Evolutionary conservation across 2,888 invertebrate species (phyloP), one percentile per base, ranked within the genome.

Genomic region (Eutolmus rufibarbis): DNA sequence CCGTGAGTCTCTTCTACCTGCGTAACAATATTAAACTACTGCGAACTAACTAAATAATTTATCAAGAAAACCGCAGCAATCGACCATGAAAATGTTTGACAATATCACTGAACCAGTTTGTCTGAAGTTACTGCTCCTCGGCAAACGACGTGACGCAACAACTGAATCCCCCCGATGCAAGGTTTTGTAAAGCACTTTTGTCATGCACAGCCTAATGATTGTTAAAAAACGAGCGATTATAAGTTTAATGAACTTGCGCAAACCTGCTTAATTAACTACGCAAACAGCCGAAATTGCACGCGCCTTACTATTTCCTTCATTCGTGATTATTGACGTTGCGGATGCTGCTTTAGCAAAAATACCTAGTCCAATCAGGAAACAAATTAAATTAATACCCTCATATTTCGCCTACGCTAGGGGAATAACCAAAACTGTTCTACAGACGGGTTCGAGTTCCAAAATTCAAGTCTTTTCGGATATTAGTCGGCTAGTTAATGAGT

Each of bases 61-160:
- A 81, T 81, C 56, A 81, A 56, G n/a, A 23, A 81, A 51, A 8
- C 12, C 81, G 5, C 23, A 37, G 46, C 23, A 56, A 81, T 16
- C 51, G 56, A 34, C 81, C 81, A 81, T 81, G 81, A 81, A 51
- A 81, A 56, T 81, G 16, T 81, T 81, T 16, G 56, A 81, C 51
- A 79, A 46, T 12, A 56, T 51, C 56, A 16, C 23, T 31, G 81
- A 81, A 81, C 81, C 56, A 81, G 81, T 81, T 81, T 81, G 31
- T 31, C 19, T 23, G 79, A 46, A 79, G 43, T 79, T 79, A 46
- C 43, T 46, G 46, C n/a, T 31, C 46, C 79, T 43, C 43, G 23
- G 16, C 46, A 23, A 79, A 37, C 19, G 19, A 16, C 4, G 12
- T 79, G 46, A 79, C 79, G 34, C 77, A 79, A 46, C 16, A 46